Evolutionary conservation across 2,797 vertebrate species (phyloP).

Genomic region (Podargus strigoides): DNA sequence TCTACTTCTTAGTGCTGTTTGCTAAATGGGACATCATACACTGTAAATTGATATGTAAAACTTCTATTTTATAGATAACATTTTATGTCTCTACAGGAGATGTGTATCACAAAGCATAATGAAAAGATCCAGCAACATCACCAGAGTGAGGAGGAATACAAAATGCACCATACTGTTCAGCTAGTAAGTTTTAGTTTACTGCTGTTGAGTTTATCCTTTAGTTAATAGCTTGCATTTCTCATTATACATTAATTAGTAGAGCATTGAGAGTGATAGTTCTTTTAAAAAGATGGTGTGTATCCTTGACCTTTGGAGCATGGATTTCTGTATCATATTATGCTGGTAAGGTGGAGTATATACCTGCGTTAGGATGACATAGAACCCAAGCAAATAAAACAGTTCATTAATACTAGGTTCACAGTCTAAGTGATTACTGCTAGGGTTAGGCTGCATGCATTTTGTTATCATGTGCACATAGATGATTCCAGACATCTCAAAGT

Average conservation of each 20-base stretch:
- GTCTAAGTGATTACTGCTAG: not conserved
- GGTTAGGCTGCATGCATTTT: not conserved
- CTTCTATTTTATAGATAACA: not conserved
- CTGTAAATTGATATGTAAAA: not conserved
- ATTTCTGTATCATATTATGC: not conserved
- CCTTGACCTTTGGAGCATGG: not conserved
- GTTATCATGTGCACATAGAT: rapidly evolving
- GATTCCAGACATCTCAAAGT: not conserved
- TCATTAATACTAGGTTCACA: not conserved
- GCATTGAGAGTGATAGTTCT: not conserved
- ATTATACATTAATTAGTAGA: not conserved
- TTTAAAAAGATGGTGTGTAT: not conserved
- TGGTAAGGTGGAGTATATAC: no score
- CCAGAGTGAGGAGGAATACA: slow-evolving; percentile 70
- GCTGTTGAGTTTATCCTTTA: not conserved
- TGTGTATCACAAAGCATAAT: slow-evolving; percentile 91
- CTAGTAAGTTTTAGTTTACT: slow-evolving; percentile 74
- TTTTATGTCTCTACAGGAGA: slow-evolving; percentile 80
- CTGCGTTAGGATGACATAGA: not conserved
- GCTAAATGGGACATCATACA: not conserved
- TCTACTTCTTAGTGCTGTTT: no score
- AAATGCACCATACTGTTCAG: slow-evolving; percentile 70
- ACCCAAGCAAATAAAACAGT: not conserved
- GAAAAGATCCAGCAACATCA: slow-evolving; percentile 88
- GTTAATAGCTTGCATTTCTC: not conserved